Base-by-base conservation (phyloP, 2,797 vertebrate species). In the Ceyx erithaca region DNA sequence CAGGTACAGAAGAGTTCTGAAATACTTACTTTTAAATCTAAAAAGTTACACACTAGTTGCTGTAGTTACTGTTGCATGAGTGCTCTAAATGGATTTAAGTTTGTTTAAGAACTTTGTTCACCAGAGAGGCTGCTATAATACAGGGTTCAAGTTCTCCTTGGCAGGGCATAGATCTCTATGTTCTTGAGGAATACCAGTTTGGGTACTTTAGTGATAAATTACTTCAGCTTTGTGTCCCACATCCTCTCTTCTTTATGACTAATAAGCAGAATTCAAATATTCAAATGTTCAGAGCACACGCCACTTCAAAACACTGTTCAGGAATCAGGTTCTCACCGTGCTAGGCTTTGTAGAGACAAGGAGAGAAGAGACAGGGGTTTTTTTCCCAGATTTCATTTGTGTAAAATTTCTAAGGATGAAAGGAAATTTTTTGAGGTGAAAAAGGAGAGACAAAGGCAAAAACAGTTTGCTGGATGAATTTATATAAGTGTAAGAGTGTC, bases 361-460 rank as follows among this genome's bases (percentile, higher is more conserved):
- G 7, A 14, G 12, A 67, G 30, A 87, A 78, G 10, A 85, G 19
- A 23, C 3, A 19, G 0, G 0, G 37, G 2, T 40, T 0, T 14
- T 30, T 58, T 76, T 76, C 19, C 26, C 33, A 55, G 19, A 12
- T 7, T 55, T 66, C 2, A 10, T 62, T 75, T 78, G 25, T 0
- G 1, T 62, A 23, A 12, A 30, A 30, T 45, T 77, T 30, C 17
- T 52, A 1, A 9, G 8, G 17, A 51, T 18, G 9, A 85, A 6
- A 3, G 9, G 16, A 62, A 31, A 30, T 15, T 4, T 35, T 35
- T 37, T 55, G 23, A 22, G 12, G 18, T 59, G 43, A 37, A 70
- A 70, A 12, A 70, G 30, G 7, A 14, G 71, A 77, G 37, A 71
- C 37, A 45, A 70, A 52, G 11, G 7, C 14, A 23, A 77, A 71